Evolutionary conservation across 2,113 vertebrate genomes (phyloP).

Genomic region (Loxodonta africana): DNA sequence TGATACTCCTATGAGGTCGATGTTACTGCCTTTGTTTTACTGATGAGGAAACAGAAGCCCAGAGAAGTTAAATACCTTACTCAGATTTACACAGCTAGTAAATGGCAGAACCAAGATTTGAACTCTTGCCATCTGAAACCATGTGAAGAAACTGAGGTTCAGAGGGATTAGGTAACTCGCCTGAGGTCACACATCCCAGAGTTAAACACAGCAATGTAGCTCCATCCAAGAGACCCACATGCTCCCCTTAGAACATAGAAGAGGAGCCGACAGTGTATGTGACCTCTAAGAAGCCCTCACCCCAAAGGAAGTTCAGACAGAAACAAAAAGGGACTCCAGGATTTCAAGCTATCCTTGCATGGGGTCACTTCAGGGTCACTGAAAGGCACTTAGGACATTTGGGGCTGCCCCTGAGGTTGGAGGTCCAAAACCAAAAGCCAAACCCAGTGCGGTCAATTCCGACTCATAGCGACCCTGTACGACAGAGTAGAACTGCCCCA

Average conservation of each 20-base stretch:
- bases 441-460: too few relatives aligned
- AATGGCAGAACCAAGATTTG: constrained; percentile 10
- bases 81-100: constrained; percentile 12
- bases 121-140: not conserved
- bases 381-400: not conserved
- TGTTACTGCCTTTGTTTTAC: constrained; percentile 17
- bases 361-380: not conserved
- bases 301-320: not conserved
- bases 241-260: not conserved
- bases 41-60: constrained; percentile 7
- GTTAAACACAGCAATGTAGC: constrained; percentile 4
- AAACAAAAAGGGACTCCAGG: not conserved
- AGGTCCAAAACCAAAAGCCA: not conserved
- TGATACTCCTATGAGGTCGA: not conserved
- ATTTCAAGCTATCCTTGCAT: not conserved
- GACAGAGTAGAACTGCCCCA: too few relatives aligned
- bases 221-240: not conserved
- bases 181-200: not conserved
- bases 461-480: too few relatives aligned
- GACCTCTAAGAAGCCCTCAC: not conserved
- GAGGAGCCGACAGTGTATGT: not conserved
- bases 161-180: constrained; percentile 18
- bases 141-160: constrained; percentile 25
- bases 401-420: not conserved
- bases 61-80: constrained; percentile 44